Base-by-base conservation (phyloP, 2,797 vertebrate genomes). In the Luscinia megarhynchos region DNA sequence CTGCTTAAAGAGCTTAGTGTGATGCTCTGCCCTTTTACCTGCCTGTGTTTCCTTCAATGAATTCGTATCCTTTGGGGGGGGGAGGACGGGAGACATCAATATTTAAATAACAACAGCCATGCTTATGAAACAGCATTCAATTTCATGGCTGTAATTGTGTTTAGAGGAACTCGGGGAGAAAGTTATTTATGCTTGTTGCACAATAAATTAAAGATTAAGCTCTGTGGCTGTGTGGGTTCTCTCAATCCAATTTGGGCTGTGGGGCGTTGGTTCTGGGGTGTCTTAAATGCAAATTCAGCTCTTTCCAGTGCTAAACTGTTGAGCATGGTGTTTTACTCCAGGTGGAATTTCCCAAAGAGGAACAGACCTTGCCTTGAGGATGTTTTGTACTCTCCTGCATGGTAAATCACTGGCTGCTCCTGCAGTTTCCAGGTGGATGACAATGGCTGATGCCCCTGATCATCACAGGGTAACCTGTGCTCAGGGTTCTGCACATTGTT, bases 141-240 rank as follows among this genome's bases (percentile, higher is more conserved):
- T 83, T 70, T 94, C 14, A 0, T 54, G 54, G 81, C 82, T 67
- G 2, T 79, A 70, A 34, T 18, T 24, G 38, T 82, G 41, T 87
- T 82, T 6, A 61, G 64, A 62, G 48, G 40, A 77, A 38, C n/a
- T 27, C 8, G 63, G 80, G 66, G 67, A 63, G 43, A 51, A 84
- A 12, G 57, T 61, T 77, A 8, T 21, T 83, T 54, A n/a, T 16
- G 46, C 68, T 78, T 85, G 53, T 91, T 75, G 92, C 91, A 72
- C 90, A 96, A 96, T 97, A 97, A 97, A 96, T 38, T 13, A 36
- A 43, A 84, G 69, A 68, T 87, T 20, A 73, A 66, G 46, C 66
- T 89, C 64, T 54, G 62, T 61, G 82, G 23, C 83, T 50, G 79
- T 32, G 80, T 89, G 59, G 16, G 4, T 59, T 87, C 51, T 88